phyloP scores from a whole-genome alignment of 2,113 vertebrate species.

The Polypterus senegalus region DNA sequence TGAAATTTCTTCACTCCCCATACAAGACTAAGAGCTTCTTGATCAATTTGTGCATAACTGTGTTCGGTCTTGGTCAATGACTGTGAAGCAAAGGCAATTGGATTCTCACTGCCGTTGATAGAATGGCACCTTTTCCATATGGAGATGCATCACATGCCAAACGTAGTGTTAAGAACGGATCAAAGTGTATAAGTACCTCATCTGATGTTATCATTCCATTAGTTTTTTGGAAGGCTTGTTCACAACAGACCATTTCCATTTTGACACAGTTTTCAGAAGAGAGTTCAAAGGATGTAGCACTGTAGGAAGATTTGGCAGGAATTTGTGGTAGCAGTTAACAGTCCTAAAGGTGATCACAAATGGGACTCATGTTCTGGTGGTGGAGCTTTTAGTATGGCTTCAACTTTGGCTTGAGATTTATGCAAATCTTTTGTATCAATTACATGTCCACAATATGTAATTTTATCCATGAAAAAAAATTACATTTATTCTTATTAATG shows the following conservation, averaged over 20 bases:
- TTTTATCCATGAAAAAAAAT: too few species aligned
- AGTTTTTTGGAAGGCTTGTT: slow-evolving; percentile 18
- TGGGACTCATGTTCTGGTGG: neutral
- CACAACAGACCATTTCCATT: too few species aligned
- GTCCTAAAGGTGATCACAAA: neutral
- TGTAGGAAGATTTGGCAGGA: neutral
- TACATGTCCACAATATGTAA: too few species aligned
- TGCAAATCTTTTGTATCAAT: neutral
- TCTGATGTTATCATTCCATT: slow-evolving; percentile 11
- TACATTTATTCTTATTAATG: too few species aligned
- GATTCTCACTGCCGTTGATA: slow-evolving; percentile 9
- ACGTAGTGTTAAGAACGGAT: neutral
- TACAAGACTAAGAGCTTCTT: slow-evolving; percentile 10
- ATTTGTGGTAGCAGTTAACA: neutral
- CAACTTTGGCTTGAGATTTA: slow-evolving; percentile 1
- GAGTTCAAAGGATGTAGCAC: neutral
- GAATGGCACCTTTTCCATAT: slow-evolving; percentile 5
- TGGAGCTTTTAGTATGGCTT: neutral
- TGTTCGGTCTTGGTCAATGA: neutral
- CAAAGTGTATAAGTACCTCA: slow-evolving; percentile 10
- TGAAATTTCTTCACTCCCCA: slow-evolving; percentile 12
- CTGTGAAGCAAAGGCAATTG: slow-evolving; percentile 13
- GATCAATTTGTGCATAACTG: slow-evolving; percentile 13
- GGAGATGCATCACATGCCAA: neutral
- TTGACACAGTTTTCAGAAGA: too few species aligned